Evolutionary conservation across 2,797 vertebrate genomes (phyloP).

Genomic region (Hippopotamyrus pictus): DNA sequence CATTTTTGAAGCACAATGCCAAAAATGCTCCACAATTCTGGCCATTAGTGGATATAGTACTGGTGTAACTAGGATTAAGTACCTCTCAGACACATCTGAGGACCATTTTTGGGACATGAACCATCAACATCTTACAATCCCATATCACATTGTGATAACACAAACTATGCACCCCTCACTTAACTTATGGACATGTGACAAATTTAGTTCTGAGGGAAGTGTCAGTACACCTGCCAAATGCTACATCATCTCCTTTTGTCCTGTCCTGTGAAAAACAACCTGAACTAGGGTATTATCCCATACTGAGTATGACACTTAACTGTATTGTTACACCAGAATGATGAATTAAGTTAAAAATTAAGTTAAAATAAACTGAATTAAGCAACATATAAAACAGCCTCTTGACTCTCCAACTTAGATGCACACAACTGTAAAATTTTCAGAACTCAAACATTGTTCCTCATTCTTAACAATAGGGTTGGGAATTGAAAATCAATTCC

Average conservation of each 20-base stretch:
- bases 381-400: not conserved
- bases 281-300: not conserved
- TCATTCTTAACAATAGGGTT: not conserved
- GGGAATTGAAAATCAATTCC: not conserved
- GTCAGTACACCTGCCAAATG: not conserved
- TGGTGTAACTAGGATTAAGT: not conserved
- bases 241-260: not conserved
- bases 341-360: too few relatives aligned
- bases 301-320: not conserved
- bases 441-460: not conserved
- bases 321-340: not conserved
- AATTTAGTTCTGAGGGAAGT: not conserved
- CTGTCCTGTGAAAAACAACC: not conserved
- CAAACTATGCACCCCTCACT: not conserved
- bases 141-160: not conserved
- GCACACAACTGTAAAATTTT: not conserved
- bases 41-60: not conserved
- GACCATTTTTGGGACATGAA: not conserved
- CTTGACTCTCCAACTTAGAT: not conserved
- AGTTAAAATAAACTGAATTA: not conserved
- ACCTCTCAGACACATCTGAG: not conserved
- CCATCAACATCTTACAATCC: not conserved
- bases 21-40: not conserved
- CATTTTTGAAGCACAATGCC: too few relatives aligned
- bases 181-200: not conserved